Percentiles rank a stretch among this genome's conserved stretches.
Evolutionary conservation across 2,888 invertebrate species (phyloP).

Genomic region (Merodon equestris): DNA sequence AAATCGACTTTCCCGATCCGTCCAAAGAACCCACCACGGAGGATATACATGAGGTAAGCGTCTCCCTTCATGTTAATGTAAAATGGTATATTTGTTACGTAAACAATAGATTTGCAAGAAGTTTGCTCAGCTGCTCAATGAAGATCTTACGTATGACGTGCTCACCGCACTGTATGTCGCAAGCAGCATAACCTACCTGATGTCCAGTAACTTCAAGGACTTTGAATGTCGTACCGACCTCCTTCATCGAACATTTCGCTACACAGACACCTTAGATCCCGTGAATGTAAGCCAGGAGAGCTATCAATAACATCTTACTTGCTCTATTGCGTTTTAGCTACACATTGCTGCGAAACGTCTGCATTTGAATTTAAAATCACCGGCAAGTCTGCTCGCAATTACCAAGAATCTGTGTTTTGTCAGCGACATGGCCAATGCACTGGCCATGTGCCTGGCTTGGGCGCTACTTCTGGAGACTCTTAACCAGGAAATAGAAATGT

Average conservation of each 20-base stretch:
- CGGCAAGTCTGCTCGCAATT: conserved; percentile 68
- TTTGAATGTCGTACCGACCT: conserved; percentile 69
- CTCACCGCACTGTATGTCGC: conserved; percentile 70
- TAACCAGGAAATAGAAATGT: conserved; percentile 70
- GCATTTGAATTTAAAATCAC: conserved; percentile 68
- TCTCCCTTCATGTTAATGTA: background rate
- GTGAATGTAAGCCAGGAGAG: conserved; percentile 67
- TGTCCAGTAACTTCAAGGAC: conserved; percentile 54
- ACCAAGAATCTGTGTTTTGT: conserved; percentile 70
- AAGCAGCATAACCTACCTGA: conserved; percentile 50
- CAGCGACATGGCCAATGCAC: conserved; percentile 70
- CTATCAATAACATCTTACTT: background rate
- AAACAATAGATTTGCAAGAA: conserved; percentile 79
- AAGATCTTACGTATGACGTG: conserved; percentile 70
- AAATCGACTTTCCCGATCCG: conserved; percentile 21
- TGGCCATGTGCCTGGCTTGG: conserved; percentile 71
- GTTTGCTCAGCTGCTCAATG: conserved; percentile 60
- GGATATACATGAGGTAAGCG: conserved; percentile 30
- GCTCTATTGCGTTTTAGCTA: conserved; percentile 53
- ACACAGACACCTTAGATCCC: conserved; percentile 71
- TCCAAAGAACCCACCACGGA: conserved; percentile 15
- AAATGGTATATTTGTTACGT: conserved; percentile 79
- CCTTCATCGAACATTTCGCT: conserved; percentile 71
- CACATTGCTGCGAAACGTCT: conserved; percentile 71
- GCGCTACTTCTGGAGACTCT: conserved; percentile 70